These are phyloP conservation scores for Mactromeris polynyma DNA, from an alignment of 2,888 invertebrate genomes.

Conservation along the genomic window DNA sequence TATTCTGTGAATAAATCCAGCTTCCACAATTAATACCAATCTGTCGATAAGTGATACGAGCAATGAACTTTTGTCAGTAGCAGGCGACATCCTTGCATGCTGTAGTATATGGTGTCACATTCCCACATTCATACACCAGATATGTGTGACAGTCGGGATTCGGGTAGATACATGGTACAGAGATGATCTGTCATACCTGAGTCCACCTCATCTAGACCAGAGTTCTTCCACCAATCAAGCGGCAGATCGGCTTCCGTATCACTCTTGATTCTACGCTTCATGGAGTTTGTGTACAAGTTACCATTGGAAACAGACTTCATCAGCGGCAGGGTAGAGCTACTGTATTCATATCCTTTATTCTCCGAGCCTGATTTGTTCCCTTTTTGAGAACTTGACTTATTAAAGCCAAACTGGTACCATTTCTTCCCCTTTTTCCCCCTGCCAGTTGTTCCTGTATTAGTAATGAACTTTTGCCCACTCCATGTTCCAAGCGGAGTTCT, in stretches of 20 bases:
- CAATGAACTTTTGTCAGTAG: not conserved
- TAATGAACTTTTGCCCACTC: slow-evolving; percentile 52
- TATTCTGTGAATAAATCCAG: not conserved
- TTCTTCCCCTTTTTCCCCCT: slow-evolving; percentile 63
- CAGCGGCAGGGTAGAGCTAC: slow-evolving; percentile 51
- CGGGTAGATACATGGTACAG: not conserved
- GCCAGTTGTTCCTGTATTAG: not conserved
- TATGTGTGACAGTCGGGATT: not conserved
- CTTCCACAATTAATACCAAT: not conserved
- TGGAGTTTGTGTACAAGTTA: slow-evolving; percentile 34
- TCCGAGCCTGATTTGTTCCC: slow-evolving; percentile 56
- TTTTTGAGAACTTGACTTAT: slow-evolving; percentile 45
- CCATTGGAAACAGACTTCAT: slow-evolving; percentile 40
- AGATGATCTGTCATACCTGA: slow-evolving; percentile 26
- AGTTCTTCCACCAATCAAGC: not conserved
- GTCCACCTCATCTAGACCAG: slow-evolving; percentile 37
- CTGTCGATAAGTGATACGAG: not conserved
- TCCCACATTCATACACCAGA: not conserved
- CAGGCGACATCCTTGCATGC: not conserved
- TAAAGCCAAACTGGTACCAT: slow-evolving; percentile 60
- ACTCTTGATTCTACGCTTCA: slow-evolving; percentile 28
- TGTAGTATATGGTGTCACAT: not conserved
- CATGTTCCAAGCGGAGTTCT: slow-evolving; percentile 63
- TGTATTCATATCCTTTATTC: slow-evolving; percentile 52
- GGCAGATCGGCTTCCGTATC: not conserved